Base-by-base conservation (phyloP, 2,113 vertebrate genomes). In the Halcyon senegalensis region DNA sequence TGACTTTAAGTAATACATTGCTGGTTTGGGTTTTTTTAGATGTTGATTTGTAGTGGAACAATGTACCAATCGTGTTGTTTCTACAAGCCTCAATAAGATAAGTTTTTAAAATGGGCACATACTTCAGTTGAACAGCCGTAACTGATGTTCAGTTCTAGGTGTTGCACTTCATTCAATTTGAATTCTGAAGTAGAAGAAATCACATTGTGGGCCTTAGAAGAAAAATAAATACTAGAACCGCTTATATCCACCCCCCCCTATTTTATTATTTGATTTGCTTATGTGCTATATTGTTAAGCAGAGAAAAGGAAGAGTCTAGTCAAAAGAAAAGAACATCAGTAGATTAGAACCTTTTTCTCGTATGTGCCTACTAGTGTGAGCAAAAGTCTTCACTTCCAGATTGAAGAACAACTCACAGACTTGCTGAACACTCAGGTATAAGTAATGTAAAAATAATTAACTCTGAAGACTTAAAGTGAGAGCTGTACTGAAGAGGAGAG, bases 211-310 rank as follows among this genome's bases (percentile, higher is more conserved):
- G 33, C 1, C 3, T 27, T 82, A 25, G 44, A 75, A 81, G 18
- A 60, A 69, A 76, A 92, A 46, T 31, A 41, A 86, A 46, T 43
- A 39, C 23, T 67, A 16, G 20, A 37, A 79, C 12, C 24, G 6
- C 25, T 51, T 50, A 23, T 24, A 11, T 20, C 18, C 19, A 19
- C 15, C 4, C 12, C 7, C 0, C 55, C 31, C 13, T 18, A 20
- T 69, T 86, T 63, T 72, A 33, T 74, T 78, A 13, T 39, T 59
- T 85, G 25, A 18, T 58, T 91, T 27, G 9, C 2, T 16, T 48
- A 25, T n/a, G 3, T 55, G 9, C 13, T n/a, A 0, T 46, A 5
- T 63, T 48, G 13, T 33, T 74, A 58, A 31, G 7, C n/a, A 23
- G 37, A 25, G 23, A n/a, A 94, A 56, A 75, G 11, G 39, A 88